These are phyloP conservation scores for Melitaea cinxia DNA, from an alignment of 1,140 invertebrate species.

Conservation along the genomic window DNA sequence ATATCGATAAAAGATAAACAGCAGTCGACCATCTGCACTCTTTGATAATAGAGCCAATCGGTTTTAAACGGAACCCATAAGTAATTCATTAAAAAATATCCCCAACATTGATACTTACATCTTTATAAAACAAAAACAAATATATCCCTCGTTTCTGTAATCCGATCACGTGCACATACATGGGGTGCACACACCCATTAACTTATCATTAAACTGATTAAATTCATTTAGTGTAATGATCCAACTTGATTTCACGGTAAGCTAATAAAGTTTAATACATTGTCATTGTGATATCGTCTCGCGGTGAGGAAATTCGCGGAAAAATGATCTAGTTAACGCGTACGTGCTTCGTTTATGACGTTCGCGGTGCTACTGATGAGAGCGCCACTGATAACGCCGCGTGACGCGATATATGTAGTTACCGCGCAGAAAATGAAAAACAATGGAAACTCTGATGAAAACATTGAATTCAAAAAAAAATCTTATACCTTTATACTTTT, in stretches of 20 bases:
- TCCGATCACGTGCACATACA: constrained; percentile 64
- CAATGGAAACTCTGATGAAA: constrained; percentile 56
- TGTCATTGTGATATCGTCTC: constrained; percentile 11
- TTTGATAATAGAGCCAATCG: constrained; percentile 34
- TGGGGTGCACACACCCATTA: constrained; percentile 52
- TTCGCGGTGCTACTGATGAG: constrained; percentile 59
- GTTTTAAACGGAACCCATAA: not conserved
- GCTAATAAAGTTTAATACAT: constrained; percentile 13
- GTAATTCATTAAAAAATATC: constrained; percentile 11
- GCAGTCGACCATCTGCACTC: constrained; percentile 55
- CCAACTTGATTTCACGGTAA: constrained; percentile 11
- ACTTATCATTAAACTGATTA: constrained; percentile 52
- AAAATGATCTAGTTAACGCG: constrained; percentile 38
- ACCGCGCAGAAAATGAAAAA: constrained; percentile 66
- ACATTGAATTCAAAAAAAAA: not conserved
- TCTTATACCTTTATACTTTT: too few relatives aligned
- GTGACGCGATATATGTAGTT: constrained; percentile 51
- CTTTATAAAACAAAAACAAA: constrained; percentile 55
- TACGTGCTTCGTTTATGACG: constrained; percentile 55
- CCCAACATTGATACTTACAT: constrained; percentile 51
- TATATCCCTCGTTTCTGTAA: constrained; percentile 58
- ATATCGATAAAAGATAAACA: constrained; percentile 59
- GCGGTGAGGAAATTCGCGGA: constrained; percentile 51
- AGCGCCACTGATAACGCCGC: constrained; percentile 63
- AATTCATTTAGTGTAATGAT: constrained; percentile 28